Percentiles rank a stretch among this genome's conserved stretches.
Evolutionary conservation across 2,797 vertebrate genomes (phyloP).

Genomic region (Rhinatrema bivittatum): DNA sequence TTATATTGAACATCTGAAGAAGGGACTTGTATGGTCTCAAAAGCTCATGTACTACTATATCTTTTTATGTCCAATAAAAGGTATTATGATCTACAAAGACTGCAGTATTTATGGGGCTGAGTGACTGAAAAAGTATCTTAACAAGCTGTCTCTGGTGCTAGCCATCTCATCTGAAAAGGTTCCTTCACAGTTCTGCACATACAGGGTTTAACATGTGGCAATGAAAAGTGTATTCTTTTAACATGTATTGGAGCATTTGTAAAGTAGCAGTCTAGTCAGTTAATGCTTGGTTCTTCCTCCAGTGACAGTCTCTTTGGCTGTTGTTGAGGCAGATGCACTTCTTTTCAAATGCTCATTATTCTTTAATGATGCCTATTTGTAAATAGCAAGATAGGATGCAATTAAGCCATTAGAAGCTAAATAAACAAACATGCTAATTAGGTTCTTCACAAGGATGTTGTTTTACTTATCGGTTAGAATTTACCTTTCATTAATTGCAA

Average conservation of each 20-base stretch:
- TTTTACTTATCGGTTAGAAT: slow-evolving; percentile 50
- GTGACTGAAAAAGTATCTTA: too few relatives aligned
- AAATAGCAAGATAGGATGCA: slow-evolving; percentile 68
- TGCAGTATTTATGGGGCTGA: too few relatives aligned
- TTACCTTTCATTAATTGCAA: slow-evolving; percentile 74
- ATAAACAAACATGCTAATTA: slow-evolving; percentile 65
- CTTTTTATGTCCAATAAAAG: too few relatives aligned
- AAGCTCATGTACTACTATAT: too few relatives aligned
- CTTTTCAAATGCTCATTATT: slow-evolving; percentile 38
- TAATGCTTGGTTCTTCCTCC: background rate
- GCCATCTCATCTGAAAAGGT: too few relatives aligned
- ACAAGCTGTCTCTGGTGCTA: too few relatives aligned
- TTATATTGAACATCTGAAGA: too few relatives aligned
- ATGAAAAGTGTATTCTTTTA: background rate
- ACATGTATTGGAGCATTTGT: background rate
- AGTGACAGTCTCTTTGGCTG: slow-evolving; percentile 7
- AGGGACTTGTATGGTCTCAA: too few relatives aligned
- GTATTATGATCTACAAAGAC: too few relatives aligned
- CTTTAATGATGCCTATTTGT: slow-evolving; percentile 65
- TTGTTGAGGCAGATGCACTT: slow-evolving; percentile 7
- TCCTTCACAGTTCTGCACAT: too few relatives aligned
- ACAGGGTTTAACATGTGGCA: too few relatives aligned
- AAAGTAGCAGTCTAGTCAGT: background rate
- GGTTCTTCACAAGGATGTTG: slow-evolving; percentile 49
- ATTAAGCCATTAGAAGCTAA: slow-evolving; percentile 65